phyloP scores from a whole-genome alignment of 2,113 vertebrate genomes.

The Glaucomys volans region DNA sequence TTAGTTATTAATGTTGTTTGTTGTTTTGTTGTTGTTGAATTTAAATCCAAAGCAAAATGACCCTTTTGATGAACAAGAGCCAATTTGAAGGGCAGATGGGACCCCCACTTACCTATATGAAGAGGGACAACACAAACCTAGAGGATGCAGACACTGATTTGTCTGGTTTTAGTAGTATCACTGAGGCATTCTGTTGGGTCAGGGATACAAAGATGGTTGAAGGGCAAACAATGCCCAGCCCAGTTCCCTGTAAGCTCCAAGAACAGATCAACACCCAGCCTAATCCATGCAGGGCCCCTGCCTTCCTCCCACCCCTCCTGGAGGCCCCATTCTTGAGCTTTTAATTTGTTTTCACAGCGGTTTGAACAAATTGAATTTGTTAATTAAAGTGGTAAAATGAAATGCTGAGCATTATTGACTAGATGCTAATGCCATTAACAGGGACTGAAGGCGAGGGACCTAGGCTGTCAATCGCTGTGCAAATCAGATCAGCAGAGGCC shows the following conservation, averaged over 20 bases:
- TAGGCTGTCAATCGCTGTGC: slow-evolving; percentile 94
- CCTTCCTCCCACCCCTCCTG: slow-evolving; percentile 11
- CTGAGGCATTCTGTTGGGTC: neutral
- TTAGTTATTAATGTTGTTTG: neutral
- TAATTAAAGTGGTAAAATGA: slow-evolving; percentile 99
- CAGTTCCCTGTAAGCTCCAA: neutral
- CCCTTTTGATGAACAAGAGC: neutral
- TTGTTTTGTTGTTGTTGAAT: neutral
- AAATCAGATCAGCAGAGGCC: slow-evolving; percentile 95
- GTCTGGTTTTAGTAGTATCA: neutral
- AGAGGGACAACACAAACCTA: neutral
- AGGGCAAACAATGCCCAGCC: neutral
- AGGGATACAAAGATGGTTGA: slow-evolving; percentile 4
- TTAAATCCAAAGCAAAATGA: slow-evolving; percentile 35
- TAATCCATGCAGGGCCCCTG: slow-evolving; percentile 52
- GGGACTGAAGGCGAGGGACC: slow-evolving; percentile 91
- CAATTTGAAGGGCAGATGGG: neutral
- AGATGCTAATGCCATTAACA: slow-evolving; percentile 99
- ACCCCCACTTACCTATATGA: neutral
- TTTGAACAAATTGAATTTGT: slow-evolving; percentile 99
- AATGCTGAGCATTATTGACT: slow-evolving; percentile 99
- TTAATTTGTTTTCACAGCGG: slow-evolving; percentile 99
- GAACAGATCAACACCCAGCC: slow-evolving; percentile 61
- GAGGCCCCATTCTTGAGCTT: slow-evolving; percentile 88
- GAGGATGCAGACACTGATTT: neutral